Base-by-base conservation (phyloP, 2,888 invertebrate genomes). In the Apoda limacodes region DNA sequence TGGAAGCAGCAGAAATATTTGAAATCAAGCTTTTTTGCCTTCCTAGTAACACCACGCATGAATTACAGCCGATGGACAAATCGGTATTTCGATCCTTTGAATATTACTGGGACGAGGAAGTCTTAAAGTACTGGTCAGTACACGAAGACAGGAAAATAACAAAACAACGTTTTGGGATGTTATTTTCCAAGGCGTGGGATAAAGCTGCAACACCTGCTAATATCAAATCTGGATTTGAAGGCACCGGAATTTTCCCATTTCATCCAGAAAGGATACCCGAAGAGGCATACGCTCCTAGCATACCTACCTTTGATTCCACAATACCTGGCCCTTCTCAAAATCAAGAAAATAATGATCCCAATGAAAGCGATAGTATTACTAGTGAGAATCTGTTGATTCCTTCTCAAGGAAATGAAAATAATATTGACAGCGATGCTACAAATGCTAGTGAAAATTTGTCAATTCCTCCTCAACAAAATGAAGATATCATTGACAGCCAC, bases 1-100 rank as follows among this genome's bases (percentile, higher is more conserved):
- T 32, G 9, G 32, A 27, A 19, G 19, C 5, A 6, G 32, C 32
- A n/a, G 40, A 39, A n/a, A 28, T 28, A 32, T 10, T 31, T 24
- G 28, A 39, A 6, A 43, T 43, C 12, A 32, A 17, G 4, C 26
- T 42, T 4, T 42, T 30, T 24, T 42, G 42, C 15, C 13, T 40
- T 4, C 40, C 40, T 5, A n/a, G n/a, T 6, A 42, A 37, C 13
- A 42, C 41, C n/a, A 39, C 41, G 2, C 39, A 42, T 15, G 56
- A 60, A 29, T 39, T 61, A 2, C 60, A 60, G 34, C 56, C 56
- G 3, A 42, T 60, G 41, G 56, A 58, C 41, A 59, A 58, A 39
- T 30, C 50, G 4, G 51, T 55, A 9, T 58, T 55, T 39, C 34
- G 46, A 23, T 40, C 48, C 4, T 56, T 52, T 42, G 57, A 60